Evolutionary conservation across 2,888 invertebrate species (phyloP), one percentile per base, ranked within the genome.

Genomic region (Lasioglossum malachurum): DNA sequence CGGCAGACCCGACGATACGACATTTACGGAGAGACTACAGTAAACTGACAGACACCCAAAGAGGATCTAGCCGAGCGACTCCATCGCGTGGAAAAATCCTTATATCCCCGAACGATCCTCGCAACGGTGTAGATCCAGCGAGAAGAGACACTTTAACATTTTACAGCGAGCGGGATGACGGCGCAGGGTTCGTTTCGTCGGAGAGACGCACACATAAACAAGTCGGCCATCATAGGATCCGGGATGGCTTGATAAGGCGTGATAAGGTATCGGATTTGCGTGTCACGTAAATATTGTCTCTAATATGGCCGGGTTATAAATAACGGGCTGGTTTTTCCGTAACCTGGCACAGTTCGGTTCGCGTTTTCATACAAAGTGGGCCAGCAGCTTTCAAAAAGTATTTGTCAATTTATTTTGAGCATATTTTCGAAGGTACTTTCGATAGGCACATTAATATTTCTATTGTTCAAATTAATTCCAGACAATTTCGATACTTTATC

Each of bases 251-350:
- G 89, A 89, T 89, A 90, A 89, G 78, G 35, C 44, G 69, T 71
- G 91, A 92, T 90, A 92, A 89, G 84, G 73, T 87, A 89, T 89
- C 87, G 87, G 67, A 77, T 84, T 89, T 86, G 86, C 84, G 86
- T 83, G 86, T 79, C 88, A 83, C 87, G 87, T 88, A 90, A 88
- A 91, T 92, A 92, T 91, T 87, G 86, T 83, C 81, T 90, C 86
- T 88, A 89, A 91, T 90, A 88, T 75, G 80, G 67, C 73, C 74
- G 35, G 81, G 78, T 86, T 91, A 92, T 92, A 92, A 92, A 92
- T 92, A 92, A 93, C 81, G 78, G 14, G 1, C n/a, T 7, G 35
- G n/a, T 49, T 73, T 82, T 49, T 41, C 67, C 75, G 35, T 73
- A 60, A 67, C 7, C 23, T 7, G 64, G 10, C 8, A 67, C 23